Conservation (phyloP, 2,888 invertebrate species). For the Hemithea aestivaria region DNA sequence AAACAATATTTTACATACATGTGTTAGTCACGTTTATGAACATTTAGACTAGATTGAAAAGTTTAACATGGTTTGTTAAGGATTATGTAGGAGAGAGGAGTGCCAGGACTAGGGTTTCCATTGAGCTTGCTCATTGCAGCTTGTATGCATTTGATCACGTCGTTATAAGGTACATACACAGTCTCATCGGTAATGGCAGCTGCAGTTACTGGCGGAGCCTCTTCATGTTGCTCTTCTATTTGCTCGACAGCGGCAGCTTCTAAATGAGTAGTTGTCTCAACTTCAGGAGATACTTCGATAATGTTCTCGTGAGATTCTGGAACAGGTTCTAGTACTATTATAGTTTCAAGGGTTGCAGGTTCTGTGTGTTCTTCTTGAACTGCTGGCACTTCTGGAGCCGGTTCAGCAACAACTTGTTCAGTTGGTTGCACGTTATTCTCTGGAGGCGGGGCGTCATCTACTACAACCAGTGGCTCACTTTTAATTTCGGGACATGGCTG, state of each 20-base stretch:
- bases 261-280: neutral
- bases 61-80: constrained; percentile 49
- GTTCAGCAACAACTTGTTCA: too few species aligned
- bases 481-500: constrained; percentile 40
- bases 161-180: constrained; percentile 41
- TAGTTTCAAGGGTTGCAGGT: neutral
- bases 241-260: too few species aligned
- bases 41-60: constrained; percentile 1
- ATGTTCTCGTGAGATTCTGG: constrained; percentile 9
- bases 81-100: constrained; percentile 61
- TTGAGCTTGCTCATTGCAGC: constrained; percentile 38
- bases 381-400: constrained; percentile 6
- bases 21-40: constrained; percentile 13
- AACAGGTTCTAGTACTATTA: neutral
- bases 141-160: constrained; percentile 59
- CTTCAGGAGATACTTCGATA: constrained; percentile 4
- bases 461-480: constrained; percentile 41
- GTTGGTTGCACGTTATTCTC: neutral
- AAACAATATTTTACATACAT: constrained; percentile 9
- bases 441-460: too few species aligned
- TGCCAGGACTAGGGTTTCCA: constrained; percentile 31
- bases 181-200: constrained; percentile 5
- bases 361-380: constrained; percentile 5
- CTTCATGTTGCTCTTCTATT: constrained; percentile 19
- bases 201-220: constrained; percentile 4